These are phyloP conservation scores for Sphyrna mokarran DNA, from an alignment of 2,113 vertebrate species.

Conservation along the genomic window DNA sequence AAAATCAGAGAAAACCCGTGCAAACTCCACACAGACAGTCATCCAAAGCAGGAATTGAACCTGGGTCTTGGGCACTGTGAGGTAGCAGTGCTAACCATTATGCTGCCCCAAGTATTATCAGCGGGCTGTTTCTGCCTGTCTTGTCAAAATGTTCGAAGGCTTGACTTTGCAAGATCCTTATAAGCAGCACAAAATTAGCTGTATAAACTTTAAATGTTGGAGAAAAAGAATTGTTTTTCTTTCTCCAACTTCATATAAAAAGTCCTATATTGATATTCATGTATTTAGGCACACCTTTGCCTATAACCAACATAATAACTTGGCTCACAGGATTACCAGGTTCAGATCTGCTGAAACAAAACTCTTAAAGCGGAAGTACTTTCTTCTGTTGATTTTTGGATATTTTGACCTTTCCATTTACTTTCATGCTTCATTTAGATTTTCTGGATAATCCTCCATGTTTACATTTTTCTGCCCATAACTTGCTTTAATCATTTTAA, in stretches of 20 bases:
- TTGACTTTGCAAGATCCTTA: neutral
- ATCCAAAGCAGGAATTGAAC: too few species aligned
- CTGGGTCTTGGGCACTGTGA: too few species aligned
- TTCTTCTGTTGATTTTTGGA: neutral
- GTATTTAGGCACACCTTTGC: neutral
- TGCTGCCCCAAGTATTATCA: too few species aligned
- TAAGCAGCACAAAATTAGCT: neutral
- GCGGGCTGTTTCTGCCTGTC: neutral
- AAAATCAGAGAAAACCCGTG: too few species aligned
- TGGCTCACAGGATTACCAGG: neutral
- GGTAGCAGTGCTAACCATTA: too few species aligned
- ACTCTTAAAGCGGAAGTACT: neutral
- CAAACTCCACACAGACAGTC: too few species aligned
- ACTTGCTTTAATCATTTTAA: neutral
- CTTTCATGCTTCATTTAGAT: neutral
- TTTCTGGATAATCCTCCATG: neutral
- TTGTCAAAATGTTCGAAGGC: neutral
- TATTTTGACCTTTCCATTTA: neutral
- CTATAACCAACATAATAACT: neutral
- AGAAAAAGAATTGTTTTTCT: neutral
- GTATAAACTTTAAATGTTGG: neutral
- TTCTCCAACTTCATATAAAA: neutral
- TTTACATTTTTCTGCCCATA: neutral
- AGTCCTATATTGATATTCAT: neutral
- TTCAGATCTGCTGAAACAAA: neutral